These are phyloP conservation scores for Parazoanthus darwini DNA, from an alignment of 92 coral and sea anemone genomes.

Conservation along the genomic window DNA sequence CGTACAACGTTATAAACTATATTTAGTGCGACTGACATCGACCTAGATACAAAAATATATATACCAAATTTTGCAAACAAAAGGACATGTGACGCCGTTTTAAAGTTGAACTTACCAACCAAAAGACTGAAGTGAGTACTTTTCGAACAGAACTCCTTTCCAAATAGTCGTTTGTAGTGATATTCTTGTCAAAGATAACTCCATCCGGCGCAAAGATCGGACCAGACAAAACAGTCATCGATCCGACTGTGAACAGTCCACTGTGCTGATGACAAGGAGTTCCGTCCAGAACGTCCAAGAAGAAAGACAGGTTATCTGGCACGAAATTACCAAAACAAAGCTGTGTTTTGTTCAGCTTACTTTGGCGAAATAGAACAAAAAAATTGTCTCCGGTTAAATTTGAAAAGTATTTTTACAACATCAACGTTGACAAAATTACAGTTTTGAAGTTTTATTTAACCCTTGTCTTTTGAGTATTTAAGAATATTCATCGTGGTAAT, in stretches of 20 bases:
- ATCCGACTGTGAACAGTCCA: too few relatives aligned
- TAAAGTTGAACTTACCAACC: not conserved
- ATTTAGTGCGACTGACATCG: too few relatives aligned
- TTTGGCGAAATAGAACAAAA: not conserved
- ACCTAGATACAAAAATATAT: too few relatives aligned
- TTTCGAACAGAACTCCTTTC: too few relatives aligned
- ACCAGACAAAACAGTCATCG: not conserved
- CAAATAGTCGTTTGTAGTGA: not conserved
- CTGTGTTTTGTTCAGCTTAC: not conserved
- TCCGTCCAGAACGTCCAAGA: not conserved
- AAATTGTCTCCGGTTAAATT: not conserved
- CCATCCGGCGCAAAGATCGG: not conserved
- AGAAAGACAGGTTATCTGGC: too few relatives aligned
- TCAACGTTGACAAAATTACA: too few relatives aligned
- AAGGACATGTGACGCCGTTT: not conserved
- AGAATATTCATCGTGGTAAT: not conserved
- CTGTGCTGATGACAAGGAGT: not conserved
- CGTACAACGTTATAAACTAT: too few relatives aligned
- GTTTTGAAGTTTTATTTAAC: too few relatives aligned
- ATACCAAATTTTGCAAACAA: not conserved
- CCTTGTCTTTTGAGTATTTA: too few relatives aligned
- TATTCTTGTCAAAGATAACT: too few relatives aligned
- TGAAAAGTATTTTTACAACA: too few relatives aligned
- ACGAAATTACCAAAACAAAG: too few relatives aligned
- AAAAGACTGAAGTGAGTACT: not conserved